These are phyloP conservation scores for Euproctis similis DNA, from an alignment of 2,888 invertebrate genomes.

Conservation along the genomic window DNA sequence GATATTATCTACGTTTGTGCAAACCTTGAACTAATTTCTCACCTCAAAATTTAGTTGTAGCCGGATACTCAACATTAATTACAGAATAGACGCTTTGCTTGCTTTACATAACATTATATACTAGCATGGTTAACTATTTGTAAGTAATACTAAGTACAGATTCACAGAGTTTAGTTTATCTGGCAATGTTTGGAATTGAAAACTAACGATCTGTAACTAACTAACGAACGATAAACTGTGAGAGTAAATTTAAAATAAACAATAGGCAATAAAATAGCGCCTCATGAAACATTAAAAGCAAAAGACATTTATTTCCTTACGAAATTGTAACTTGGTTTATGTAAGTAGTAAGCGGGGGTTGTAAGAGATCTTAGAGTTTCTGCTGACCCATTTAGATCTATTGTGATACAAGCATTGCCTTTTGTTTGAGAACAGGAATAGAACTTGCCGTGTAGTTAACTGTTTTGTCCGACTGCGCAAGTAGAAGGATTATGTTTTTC, in stretches of 20 bases:
- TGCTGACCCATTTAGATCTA: slow-evolving; percentile 11
- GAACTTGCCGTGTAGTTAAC: not conserved
- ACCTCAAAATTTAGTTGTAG: slow-evolving; percentile 13
- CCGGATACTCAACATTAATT: slow-evolving; percentile 9
- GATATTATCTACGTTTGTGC: slow-evolving; percentile 18
- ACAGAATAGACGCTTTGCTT: slow-evolving; percentile 9
- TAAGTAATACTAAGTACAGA: slow-evolving; percentile 1
- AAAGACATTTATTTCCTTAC: too few relatives aligned
- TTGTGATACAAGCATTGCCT: slow-evolving; percentile 9
- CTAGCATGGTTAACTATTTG: slow-evolving; percentile 4
- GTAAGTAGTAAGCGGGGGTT: slow-evolving; percentile 2
- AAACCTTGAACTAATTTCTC: slow-evolving; percentile 22
- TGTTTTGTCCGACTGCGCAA: not conserved
- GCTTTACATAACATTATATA: too few relatives aligned
- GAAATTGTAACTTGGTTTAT: too few relatives aligned
- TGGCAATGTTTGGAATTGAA: too few relatives aligned
- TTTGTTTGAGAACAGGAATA: slow-evolving; percentile 10
- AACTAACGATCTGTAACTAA: too few relatives aligned
- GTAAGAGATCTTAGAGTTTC: slow-evolving; percentile 6
- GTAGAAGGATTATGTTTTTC: not conserved
- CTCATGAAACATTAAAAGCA: too few relatives aligned
- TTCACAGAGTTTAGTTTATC: not conserved
- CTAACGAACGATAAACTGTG: too few relatives aligned
- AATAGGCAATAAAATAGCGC: too few relatives aligned
- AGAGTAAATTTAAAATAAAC: too few relatives aligned